These are phyloP conservation scores for Balaenoptera acutorostrata DNA, from an alignment of 2,113 vertebrate species.

Conservation along the genomic window DNA sequence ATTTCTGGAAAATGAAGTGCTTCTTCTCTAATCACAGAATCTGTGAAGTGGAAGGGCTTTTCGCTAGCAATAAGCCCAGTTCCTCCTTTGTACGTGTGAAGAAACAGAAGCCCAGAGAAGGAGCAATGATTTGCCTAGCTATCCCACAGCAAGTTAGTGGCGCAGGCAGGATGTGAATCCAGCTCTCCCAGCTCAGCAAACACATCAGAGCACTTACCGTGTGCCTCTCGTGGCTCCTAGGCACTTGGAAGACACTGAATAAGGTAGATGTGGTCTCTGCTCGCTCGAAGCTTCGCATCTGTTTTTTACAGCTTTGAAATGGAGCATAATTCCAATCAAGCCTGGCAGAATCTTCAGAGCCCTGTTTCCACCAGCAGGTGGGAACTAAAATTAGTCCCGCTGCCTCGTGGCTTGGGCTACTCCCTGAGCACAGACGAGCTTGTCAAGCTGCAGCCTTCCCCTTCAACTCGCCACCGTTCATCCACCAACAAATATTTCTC, in stretches of 20 bases:
- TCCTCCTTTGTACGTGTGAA: background rate
- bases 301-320: conserved; percentile 33
- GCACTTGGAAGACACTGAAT: background rate
- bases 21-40: background rate
- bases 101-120: background rate
- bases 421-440: background rate
- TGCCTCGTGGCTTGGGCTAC: background rate
- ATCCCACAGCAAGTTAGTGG: background rate
- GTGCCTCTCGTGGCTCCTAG: background rate
- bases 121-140: background rate
- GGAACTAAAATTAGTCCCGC: conserved; percentile 60
- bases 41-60: background rate
- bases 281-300: background rate
- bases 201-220: background rate
- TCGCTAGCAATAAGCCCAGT: background rate
- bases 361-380: conserved; percentile 45
- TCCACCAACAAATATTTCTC: background rate
- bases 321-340: conserved; percentile 44
- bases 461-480: background rate
- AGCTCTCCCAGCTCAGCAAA: background rate
- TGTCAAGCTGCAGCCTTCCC: background rate
- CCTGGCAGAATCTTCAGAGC: conserved; percentile 15
- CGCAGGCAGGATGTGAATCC: background rate
- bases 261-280: background rate
- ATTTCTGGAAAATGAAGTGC: background rate